These are phyloP conservation scores for Stegodyphus dumicola DNA, from an alignment of 1,140 invertebrate species.

Conservation along the genomic window DNA sequence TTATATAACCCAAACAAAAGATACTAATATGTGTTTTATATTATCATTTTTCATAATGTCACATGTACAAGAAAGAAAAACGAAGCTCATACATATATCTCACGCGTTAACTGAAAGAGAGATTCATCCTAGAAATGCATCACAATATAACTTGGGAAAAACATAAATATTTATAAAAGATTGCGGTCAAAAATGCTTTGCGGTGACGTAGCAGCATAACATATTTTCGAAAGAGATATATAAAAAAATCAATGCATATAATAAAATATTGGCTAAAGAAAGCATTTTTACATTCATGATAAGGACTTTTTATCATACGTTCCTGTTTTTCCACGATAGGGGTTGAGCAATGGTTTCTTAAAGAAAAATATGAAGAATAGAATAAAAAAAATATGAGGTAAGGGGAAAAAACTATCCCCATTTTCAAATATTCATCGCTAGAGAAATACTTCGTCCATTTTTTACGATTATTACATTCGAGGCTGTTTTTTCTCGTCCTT, in stretches of 20 bases:
- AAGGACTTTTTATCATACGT: conserved; percentile 1
- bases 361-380: not conserved
- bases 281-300: not conserved
- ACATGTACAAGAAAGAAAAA: not conserved
- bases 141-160: not conserved
- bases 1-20: not conserved
- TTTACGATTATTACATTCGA: conserved; percentile 18
- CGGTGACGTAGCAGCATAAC: not conserved
- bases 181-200: no score
- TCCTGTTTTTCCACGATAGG: not conserved
- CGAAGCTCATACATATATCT: not conserved
- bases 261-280: conserved; percentile 2
- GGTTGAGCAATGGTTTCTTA: not conserved
- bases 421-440: not conserved
- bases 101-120: not conserved
- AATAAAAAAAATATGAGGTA: not conserved
- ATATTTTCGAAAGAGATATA: not conserved
- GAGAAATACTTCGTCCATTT: conserved; percentile 9
- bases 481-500: not conserved
- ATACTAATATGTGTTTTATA: no score
- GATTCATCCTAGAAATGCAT: not conserved
- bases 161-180: not conserved
- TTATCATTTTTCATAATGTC: no score
- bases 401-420: not conserved
- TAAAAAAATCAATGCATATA: not conserved